Evolutionary conservation across 1,140 invertebrate genomes (phyloP).

Genomic region (Drosophila sproati): DNA sequence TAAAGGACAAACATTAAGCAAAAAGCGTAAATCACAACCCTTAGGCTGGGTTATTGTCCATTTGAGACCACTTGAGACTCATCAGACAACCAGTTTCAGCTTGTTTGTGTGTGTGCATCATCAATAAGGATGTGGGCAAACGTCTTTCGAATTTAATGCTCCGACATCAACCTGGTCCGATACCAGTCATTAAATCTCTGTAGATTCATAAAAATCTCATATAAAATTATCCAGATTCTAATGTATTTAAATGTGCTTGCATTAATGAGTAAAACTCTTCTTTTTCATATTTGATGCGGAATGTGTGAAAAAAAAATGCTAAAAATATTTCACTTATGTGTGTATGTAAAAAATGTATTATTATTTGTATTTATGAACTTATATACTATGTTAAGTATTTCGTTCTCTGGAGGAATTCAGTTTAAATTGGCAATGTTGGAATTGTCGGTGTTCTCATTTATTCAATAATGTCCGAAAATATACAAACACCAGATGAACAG

Average conservation of each 20-base stretch:
- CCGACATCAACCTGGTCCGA: too few species aligned
- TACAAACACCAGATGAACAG: not conserved
- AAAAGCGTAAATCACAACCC: slow-evolving; percentile 13
- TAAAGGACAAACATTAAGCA: not conserved
- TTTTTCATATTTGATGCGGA: not conserved
- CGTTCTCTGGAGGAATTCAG: not conserved
- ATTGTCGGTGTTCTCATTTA: not conserved
- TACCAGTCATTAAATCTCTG: too few species aligned
- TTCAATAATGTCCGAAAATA: not conserved
- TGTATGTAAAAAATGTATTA: too few species aligned
- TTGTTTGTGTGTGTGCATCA: not conserved
- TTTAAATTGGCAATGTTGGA: not conserved
- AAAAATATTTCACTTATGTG: not conserved
- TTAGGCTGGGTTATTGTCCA: slow-evolving; percentile 14
- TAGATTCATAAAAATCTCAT: too few species aligned
- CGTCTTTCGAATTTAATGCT: too few species aligned
- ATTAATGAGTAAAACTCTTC: too few species aligned
- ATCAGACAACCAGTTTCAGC: not conserved
- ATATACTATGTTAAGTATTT: too few species aligned
- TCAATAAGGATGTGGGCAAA: too few species aligned
- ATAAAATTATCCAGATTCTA: too few species aligned
- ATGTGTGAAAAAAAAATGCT: not conserved
- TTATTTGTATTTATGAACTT: too few species aligned
- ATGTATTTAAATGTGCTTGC: too few species aligned
- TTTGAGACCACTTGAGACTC: slow-evolving; percentile 8